A percentile compares a stretch with the other conserved stretches of the same genome.
phyloP scores from a whole-genome alignment of 2,797 vertebrate genomes.

The Synanceia verrucosa region DNA sequence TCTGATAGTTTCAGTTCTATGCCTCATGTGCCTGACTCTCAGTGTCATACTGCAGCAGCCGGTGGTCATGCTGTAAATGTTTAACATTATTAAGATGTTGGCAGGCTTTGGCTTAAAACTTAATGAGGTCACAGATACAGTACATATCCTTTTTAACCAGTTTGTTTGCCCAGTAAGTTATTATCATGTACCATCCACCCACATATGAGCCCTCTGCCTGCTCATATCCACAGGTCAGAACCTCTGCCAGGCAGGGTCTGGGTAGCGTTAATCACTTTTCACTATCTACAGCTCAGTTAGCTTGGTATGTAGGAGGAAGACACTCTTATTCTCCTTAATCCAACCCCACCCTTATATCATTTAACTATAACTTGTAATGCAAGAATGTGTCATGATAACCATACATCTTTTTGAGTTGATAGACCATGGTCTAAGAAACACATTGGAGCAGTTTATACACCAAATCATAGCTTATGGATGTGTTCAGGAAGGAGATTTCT shows the following conservation, averaged over 20 bases:
- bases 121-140: constrained; percentile 5
- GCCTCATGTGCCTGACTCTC: not conserved
- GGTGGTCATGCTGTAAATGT: constrained; percentile 8
- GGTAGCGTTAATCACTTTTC: constrained; percentile 18
- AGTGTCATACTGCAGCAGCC: not conserved
- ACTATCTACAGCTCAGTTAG: constrained; percentile 27
- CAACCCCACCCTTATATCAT: constrained; percentile 25
- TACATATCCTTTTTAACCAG: constrained; percentile 9
- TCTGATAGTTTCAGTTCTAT: constrained; percentile 26
- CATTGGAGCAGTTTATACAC: constrained; percentile 5
- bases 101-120: constrained; percentile 8
- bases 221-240: constrained; percentile 18
- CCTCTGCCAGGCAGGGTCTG: not conserved
- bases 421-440: not conserved
- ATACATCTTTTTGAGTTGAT: constrained; percentile 10
- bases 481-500: constrained; percentile 14
- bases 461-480: not conserved
- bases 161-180: constrained; percentile 37
- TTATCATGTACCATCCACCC: not conserved
- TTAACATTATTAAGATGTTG: constrained; percentile 6
- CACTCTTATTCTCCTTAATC: constrained; percentile 20
- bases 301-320: constrained; percentile 35
- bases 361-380: constrained; percentile 45
- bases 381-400: constrained; percentile 51
- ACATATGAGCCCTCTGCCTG: constrained; percentile 17